Base-by-base conservation (phyloP, 2,797 vertebrate species). In the Sebastes glaucus region DNA sequence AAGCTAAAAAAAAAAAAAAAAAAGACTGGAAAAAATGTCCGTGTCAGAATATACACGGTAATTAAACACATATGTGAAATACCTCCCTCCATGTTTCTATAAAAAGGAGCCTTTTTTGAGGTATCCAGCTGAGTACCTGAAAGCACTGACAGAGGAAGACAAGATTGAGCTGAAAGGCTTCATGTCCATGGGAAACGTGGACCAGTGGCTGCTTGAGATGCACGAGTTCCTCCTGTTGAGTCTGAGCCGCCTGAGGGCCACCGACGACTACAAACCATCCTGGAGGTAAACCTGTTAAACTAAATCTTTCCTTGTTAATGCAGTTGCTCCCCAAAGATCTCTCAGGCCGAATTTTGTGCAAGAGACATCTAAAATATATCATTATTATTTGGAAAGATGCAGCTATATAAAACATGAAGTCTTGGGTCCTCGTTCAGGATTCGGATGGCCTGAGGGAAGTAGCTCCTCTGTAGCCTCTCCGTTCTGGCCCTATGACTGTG, bases 171-270 rank as follows among this genome's bases (percentile, higher is more conserved):
- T 98, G 30, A 90, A 85, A 25, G 0, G 83, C 1, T 97, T 96
- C 85, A 86, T 98, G 22, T 87, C 88, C 14, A 91, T 93, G 53
- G 74, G 88, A 1, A 90, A 92, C 0, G 28, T 96, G 38, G 96
- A 97, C 25, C 62, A 84, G 14, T 97, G 97, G 83, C 93, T 97
- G 27, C 90, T 96, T 81, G 96, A 98, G 87, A 95, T 98, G 63
- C 97, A 98, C 0, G 96, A 98, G 77, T 95, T 97, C 89, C 94
- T 98, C 1, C 1, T 94, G 76, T 64, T 98, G 78, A 89, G 86
- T 23, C 89, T 98, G 55, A 95, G 92, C 75, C 79, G 23, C n/a
- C 70, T 30, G 9, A 75, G 13, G 0, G 62, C 90, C 3, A 55
- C 62, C 1, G 88, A 85, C 4, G 71, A 65, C 13, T 97, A 95